Evolutionary conservation across 2,113 vertebrate species (phyloP), one percentile per base, ranked within the genome.

Genomic region (Mesembrinibis cayennensis): DNA sequence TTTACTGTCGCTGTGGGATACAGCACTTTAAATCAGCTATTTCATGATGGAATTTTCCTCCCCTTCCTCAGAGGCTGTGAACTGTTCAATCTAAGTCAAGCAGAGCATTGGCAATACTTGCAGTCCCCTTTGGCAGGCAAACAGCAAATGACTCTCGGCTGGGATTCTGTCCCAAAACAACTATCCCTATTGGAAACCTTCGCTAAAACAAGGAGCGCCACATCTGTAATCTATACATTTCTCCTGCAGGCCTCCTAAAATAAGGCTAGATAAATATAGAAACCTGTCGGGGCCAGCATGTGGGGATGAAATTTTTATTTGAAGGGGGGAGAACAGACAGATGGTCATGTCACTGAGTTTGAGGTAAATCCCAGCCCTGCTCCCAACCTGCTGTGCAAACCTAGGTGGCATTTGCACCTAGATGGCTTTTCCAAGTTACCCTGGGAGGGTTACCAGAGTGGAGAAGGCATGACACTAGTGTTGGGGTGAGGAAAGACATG

Each of bases 231-330:
- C 90, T 94, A 88, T 96, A 95, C 5, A 0, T 91, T 94, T 90
- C 92, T 93, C 59, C 89, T 95, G 67, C 82, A 86, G 95, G 74
- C 84, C 93, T 96, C 81, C 84, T 86, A 86, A 92, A 97, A 91
- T 95, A 94, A 96, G 66, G 83, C 59, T 34, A 88, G 95, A 95
- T 94, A 96, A 96, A 97, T 96, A 97, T 74, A 96, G 93, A 96
- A 94, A 91, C 93, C 45, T 90, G 66, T 19, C 13, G 12, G 32
- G 77, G 74, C 74, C 82, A 88, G 71, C n/a, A 59, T 23, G 11
- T 23, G 67, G 91, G 87, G 84, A 34, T 5, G 5, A 88, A 61
- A 10, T 34, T 70, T 92, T 53, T n/a, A 40, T 74, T 74, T 84
- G 70, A 69, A 89, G 34, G 7, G 11, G 21, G 17, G 9, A 82